Evolutionary conservation across 2,888 invertebrate genomes (phyloP), one percentile per base, ranked within the genome.

Genomic region (Tenthredo livida): DNA sequence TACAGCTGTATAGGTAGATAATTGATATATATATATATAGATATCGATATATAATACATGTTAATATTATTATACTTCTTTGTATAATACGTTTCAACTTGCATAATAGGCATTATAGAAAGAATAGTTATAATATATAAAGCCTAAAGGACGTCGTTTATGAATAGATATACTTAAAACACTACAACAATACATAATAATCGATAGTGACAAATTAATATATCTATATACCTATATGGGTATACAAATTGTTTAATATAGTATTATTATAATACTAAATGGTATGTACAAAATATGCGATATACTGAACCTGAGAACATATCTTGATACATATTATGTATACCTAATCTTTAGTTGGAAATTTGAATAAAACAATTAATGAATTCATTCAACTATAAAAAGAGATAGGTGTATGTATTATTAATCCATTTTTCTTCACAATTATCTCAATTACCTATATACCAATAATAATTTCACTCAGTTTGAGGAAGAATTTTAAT

Each of bases 141-240:
- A 77, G 77, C 54, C 47, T 77, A 89, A 90, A 90, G 90, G 89
- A 91, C 89, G 89, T 90, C 84, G 86, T 88, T 87, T 85, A 87
- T 87, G 87, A 87, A 89, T 86, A 87, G 88, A 40, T 72, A 40
- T 33, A 29, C 29, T 77, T 54, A n/a, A 77, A 54, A 77, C 47
- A 54, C 77, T 50, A 77, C 54, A 77, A 50, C 54, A n/a, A 54
- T 54, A 43, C 40, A 72, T 72, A 72, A 47, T 75, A 47, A 47
- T 75, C 25, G 29, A 43, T 75, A 75, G 75, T 75, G 43, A 47
- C 29, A 9, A 75, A 43, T 75, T 75, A 15, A 15, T 75, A 75
- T 75, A 75, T 47, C 43, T 43, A 40, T 72, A 29, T 43, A 73
- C 43, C 37, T 43, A 43, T 29, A 70, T 70, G 37, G 25, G 33